Base-by-base conservation (phyloP, 2,797 vertebrate species). In the Chloroceryle inda region DNA sequence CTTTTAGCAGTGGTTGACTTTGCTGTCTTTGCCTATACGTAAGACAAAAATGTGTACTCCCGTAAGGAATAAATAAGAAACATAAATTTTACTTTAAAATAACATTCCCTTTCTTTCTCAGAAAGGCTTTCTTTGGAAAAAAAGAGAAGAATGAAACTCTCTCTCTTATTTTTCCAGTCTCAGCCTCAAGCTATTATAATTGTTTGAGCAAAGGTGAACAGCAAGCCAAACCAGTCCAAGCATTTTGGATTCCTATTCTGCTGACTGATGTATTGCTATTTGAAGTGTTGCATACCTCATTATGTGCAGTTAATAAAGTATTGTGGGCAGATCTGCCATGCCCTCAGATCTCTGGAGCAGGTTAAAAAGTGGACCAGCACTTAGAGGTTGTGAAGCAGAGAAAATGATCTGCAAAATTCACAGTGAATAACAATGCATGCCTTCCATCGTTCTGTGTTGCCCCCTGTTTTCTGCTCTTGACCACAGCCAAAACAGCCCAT, bases 291-390 rank as follows among this genome's bases (percentile, higher is more conserved):
- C 72, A 59, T 96, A 90, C 61, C 88, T 93, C 81, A 93, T 97
- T 96, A 95, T 76, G n/a, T 88, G 82, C 71, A 92, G 63, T 95
- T 97, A 96, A 86, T 88, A 96, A 96, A 95, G 89, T 72, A 61
- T 81, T 89, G 74, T 92, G 93, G 81, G 73, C 77, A 94, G 89
- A 87, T 76, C 77, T 85, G 58, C 67, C 72, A 74, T 88, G 80
- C 82, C 81, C 58, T 92, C 83, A 92, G 86, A 87, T 72, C 92
- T 91, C 5, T 47, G 47, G 69, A 94, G 62, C 81, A 83, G 83
- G 84, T 85, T 92, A 82, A 71, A 90, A 89, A 91, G 71, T 91
- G 62, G 85, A 81, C 95, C 13, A 71, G n/a, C 73, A 61, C 76
- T 88, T 75, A 84, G 73, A 92, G 61, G 78, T 91, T 91, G 49